Evolutionary conservation across 2,888 invertebrate genomes (phyloP), one percentile per base, ranked within the genome.

Genomic region (Parascotia fuliginaria): DNA sequence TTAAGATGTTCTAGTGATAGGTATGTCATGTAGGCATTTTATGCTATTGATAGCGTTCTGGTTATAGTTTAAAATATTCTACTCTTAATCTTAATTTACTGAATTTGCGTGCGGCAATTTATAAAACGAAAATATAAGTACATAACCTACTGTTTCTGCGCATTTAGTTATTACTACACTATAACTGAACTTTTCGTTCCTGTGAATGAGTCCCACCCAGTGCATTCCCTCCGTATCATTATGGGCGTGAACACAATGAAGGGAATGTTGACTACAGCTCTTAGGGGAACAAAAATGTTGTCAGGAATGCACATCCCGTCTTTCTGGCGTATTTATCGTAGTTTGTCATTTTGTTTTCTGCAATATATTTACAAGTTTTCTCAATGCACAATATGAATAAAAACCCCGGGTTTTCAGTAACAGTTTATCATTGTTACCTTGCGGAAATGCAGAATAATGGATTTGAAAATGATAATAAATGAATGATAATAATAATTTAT

Each of bases 261-360:
- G 75, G 76, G 79, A 81, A 79, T 77, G 78, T 70, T 55, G 71
- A 55, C 60, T 49, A 65, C 73, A 75, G 69, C 73, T 71, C 65
- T 72, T 75, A 75, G 75, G 74, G 66, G 60, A 51, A 55, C 59
- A 69, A 78, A 85, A 87, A 89, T 89, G 87, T 75, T 56, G 85
- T 81, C 64, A 73, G 83, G 84, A 83, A 86, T 84, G 73, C 65
- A 60, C 68, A 43, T 66, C 59, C 59, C 59, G 63, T 78, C 79
- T 81, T 81, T 82, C 82, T 79, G 66, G 43, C 62, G n/a, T 54
- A 38, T 58, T 22, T 19, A 27, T 19, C 12, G 11, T 13, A 36
- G 46, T 27, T 19, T 39, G 31, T 24, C 28, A 42, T 27, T 14
- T 19, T 29, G 43, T n/a, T n/a, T 11, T 13, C 38, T 58, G 38